Conservation (phyloP, 2,797 vertebrate genomes). For the Xenops minutus region DNA sequence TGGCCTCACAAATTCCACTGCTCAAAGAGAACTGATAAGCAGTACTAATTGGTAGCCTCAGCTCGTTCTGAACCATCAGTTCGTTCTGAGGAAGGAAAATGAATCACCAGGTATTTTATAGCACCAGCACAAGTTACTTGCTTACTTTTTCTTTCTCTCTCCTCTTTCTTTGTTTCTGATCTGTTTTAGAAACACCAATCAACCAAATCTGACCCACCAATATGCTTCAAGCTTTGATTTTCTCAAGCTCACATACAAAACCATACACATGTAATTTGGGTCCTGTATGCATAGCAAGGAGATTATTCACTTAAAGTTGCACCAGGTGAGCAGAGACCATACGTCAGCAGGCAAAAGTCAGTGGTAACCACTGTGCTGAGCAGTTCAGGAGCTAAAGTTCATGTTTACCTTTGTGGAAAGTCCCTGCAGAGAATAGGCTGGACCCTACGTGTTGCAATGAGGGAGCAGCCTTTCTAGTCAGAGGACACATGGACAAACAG, state of each 20-base stretch:
- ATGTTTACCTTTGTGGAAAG: constrained; percentile 31
- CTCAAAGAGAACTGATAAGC: neutral
- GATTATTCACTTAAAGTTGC: neutral
- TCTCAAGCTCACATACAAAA: neutral
- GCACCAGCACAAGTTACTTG: neutral
- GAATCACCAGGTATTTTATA: neutral
- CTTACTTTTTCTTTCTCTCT: neutral
- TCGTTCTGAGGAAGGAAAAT: neutral
- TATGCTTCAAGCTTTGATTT: neutral
- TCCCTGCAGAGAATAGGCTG: neutral
- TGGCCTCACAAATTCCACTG: neutral
- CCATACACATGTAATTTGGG: neutral
- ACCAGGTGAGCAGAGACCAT: neutral
- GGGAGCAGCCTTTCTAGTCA: neutral
- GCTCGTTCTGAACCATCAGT: neutral
- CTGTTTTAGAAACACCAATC: neutral
- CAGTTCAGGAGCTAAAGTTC: constrained; percentile 13
- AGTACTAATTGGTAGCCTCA: neutral
- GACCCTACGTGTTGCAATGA: neutral
- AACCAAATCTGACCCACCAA: neutral
- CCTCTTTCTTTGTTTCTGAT: neutral
- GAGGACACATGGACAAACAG: neutral
- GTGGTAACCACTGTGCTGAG: neutral
- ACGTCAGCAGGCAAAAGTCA: neutral
- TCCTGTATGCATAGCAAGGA: neutral